These are phyloP conservation scores for Craterocephalus amniculus DNA, from an alignment of 2,797 vertebrate genomes.

Conservation along the genomic window DNA sequence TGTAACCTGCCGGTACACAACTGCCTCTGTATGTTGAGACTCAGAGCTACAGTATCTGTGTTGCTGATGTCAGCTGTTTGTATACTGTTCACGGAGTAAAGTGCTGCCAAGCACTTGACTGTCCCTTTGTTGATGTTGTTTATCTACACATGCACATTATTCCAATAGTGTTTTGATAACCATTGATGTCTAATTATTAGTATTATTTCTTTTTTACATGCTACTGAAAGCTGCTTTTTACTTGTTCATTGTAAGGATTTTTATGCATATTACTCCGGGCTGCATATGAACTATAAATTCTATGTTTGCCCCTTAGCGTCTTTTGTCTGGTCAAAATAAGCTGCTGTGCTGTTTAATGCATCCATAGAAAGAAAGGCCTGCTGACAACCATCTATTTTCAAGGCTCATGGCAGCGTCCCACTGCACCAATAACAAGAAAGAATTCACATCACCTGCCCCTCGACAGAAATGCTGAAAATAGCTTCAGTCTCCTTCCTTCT, in stretches of 20 bases:
- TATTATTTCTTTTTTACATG: conserved; percentile 50
- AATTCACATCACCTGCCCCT: conserved; percentile 9
- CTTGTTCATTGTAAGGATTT: conserved; percentile 30
- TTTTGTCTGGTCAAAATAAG: conserved; percentile 41
- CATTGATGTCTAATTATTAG: conserved; percentile 59
- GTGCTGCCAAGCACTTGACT: conserved; percentile 49
- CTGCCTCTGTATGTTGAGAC: conserved; percentile 58
- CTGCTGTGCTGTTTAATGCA: conserved; percentile 27
- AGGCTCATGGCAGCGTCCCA: conserved; percentile 32
- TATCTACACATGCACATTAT: conserved; percentile 64
- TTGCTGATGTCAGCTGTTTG: conserved; percentile 63
- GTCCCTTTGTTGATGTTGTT: conserved; percentile 65
- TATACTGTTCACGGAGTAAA: conserved; percentile 49
- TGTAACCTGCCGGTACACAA: conserved; percentile 54
- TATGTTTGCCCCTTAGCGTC: conserved; percentile 43
- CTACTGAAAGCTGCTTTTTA: conserved; percentile 33
- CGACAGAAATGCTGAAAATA: conserved; percentile 42
- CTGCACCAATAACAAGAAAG: conserved; percentile 45
- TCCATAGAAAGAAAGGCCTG: conserved; percentile 31
- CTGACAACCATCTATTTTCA: conserved; percentile 48
- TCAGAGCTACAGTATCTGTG: conserved; percentile 66
- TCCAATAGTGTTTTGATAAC: conserved; percentile 44
- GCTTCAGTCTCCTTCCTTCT: conserved; percentile 48
- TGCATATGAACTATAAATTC: conserved; percentile 40
- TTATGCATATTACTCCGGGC: conserved; percentile 48